Percentiles rank a stretch among this genome's conserved stretches.
phyloP scores from a whole-genome alignment of 1,140 invertebrate species.

The Octopus sinensis region DNA sequence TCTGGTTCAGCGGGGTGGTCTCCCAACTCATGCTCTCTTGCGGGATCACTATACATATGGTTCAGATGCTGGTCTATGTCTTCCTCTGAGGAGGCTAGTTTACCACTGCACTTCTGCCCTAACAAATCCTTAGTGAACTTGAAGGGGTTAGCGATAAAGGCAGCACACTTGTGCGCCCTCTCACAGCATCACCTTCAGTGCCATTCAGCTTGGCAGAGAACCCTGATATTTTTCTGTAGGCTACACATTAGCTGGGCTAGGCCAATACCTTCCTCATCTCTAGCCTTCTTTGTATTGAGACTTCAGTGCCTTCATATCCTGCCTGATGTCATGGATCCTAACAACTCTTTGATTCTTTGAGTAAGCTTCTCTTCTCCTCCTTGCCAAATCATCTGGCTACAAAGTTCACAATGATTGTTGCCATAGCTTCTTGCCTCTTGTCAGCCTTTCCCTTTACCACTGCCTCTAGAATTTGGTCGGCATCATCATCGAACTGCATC shows the following conservation, averaged over 20 bases:
- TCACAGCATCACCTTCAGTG: too few species aligned
- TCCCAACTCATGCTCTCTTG: too few species aligned
- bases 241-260: background rate
- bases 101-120: too few species aligned
- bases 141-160: too few species aligned
- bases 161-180: too few species aligned
- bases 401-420: background rate
- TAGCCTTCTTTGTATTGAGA: background rate
- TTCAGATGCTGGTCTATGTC: too few species aligned
- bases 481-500: background rate
- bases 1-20: too few species aligned
- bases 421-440: background rate
- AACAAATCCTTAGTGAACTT: too few species aligned
- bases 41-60: too few species aligned
- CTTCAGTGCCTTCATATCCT: background rate
- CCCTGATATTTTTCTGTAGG: background rate
- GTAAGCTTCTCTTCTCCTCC: background rate
- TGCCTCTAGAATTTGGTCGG: too few species aligned
- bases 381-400: background rate
- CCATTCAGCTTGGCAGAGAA: too few species aligned
- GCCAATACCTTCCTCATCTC: background rate
- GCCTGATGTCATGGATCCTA: background rate
- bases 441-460: background rate
- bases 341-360: background rate
- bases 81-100: too few species aligned